Base-by-base conservation (phyloP, 2,888 invertebrate species). In the Stomorhina lunata region DNA sequence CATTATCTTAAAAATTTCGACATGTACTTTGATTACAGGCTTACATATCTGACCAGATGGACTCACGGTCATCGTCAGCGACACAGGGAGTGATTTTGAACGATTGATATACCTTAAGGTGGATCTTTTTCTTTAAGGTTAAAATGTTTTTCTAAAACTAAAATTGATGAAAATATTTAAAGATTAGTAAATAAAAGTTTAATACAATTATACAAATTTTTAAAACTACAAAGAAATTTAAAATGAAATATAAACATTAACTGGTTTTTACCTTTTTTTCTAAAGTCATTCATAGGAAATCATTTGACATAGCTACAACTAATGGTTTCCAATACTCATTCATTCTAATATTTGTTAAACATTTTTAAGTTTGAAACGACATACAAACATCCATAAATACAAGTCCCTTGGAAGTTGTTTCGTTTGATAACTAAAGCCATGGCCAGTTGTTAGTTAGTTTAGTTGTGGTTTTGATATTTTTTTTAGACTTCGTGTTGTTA, bases 361-460 rank as follows among this genome's bases (percentile, higher is more conserved):
- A 20, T 61, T 40, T 48, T 65, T 68, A 50, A 50, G n/a, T 43
- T 32, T 50, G 12, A 43, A 77, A 63, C 12, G 20, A 29, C 22
- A 48, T 55, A 65, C n/a, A n/a, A n/a, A n/a, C n/a, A n/a, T n/a
- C n/a, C n/a, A n/a, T n/a, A n/a, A n/a, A n/a, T n/a, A n/a, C 57
- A 65, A 57, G 15, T 72, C 72, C 50, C 57, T 77, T 77, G 53
- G 10, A 66, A 50, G 59, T 66, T 66, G 57, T 57, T 57, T 29
- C 20, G 37, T 22, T 61, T 68, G n/a, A n/a, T n/a, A n/a, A n/a
- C n/a, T n/a, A n/a, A n/a, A n/a, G n/a, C 43, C 20, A 68, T 68
- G 66, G 32, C 45, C 20, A 37, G 17, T 34, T 65, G 40, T n/a
- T n/a, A n/a, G 17, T 22, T 45, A n/a, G 15, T 27, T 29, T 40